A percentile compares a stretch with the other conserved stretches of the same genome.
These are phyloP conservation scores for Actinia equina DNA, from an alignment of 64 coral and sea anemone species.

Conservation along the genomic window DNA sequence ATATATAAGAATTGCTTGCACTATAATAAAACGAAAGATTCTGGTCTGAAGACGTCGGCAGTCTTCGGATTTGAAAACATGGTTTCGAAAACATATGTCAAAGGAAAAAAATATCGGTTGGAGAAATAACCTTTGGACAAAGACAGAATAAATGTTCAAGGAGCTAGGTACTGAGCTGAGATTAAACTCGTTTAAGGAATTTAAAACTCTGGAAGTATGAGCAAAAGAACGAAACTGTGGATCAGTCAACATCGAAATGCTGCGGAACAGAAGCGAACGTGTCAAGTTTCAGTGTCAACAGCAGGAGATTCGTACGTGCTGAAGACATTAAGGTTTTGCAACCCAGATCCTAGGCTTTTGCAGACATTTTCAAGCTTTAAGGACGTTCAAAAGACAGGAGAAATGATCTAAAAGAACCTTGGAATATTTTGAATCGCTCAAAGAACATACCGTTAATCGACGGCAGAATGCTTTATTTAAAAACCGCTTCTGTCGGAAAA, in stretches of 20 bases:
- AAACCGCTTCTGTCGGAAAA: background rate
- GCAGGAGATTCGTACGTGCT: background rate
- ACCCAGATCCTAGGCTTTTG: background rate
- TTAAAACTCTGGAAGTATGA: background rate
- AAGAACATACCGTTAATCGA: background rate
- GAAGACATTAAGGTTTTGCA: background rate
- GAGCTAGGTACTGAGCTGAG: background rate
- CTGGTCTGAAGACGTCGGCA: background rate
- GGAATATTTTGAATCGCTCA: background rate
- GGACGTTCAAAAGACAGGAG: background rate
- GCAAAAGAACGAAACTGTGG: background rate
- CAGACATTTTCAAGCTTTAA: background rate
- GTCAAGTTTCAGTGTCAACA: background rate
- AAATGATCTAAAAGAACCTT: background rate
- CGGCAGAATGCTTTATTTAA: background rate
- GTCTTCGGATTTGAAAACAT: background rate
- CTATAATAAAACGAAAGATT: background rate
- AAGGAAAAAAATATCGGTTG: background rate
- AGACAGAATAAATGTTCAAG: background rate
- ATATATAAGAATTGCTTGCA: background rate
- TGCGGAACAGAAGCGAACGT: background rate
- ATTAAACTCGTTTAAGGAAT: background rate
- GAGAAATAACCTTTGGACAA: background rate
- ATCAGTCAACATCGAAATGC: background rate
- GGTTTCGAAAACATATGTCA: background rate